Evolutionary conservation across 30 jellyfish, hydroid and myxozoan genomes (phyloP).

Genomic region (Chrysaora quinquecirrha): DNA sequence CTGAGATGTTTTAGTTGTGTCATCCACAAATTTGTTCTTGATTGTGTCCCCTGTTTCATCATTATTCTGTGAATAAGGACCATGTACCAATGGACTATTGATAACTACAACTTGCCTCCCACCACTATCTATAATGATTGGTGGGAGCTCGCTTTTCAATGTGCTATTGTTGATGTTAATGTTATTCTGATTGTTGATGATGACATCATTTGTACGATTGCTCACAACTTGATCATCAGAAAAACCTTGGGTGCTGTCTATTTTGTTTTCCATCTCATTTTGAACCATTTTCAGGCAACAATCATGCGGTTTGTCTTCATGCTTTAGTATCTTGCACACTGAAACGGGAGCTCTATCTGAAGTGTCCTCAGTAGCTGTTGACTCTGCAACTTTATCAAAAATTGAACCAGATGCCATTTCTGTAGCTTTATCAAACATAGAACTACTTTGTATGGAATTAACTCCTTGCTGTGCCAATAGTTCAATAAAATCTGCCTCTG

Average conservation of each 20-base stretch:
- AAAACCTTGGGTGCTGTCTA: not conserved
- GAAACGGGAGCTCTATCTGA: too few relatives aligned
- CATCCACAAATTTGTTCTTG: conserved; percentile 8
- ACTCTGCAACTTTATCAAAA: too few relatives aligned
- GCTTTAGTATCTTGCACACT: too few relatives aligned
- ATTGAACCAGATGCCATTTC: too few relatives aligned
- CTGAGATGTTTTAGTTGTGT: conserved; percentile 17
- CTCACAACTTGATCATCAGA: not conserved
- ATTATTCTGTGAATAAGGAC: not conserved
- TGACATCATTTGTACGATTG: not conserved
- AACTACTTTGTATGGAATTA: not conserved
- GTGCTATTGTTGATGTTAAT: too few relatives aligned
- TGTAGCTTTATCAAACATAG: too few relatives aligned
- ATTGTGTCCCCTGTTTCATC: not conserved
- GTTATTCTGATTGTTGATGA: not conserved
- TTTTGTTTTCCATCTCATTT: not conserved
- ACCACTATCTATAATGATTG: conserved; percentile 59
- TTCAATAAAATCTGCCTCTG: conserved; percentile 49
- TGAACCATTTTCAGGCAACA: not conserved
- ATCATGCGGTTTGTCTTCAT: not conserved
- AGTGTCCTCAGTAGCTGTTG: too few relatives aligned
- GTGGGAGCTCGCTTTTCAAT: conserved; percentile 22
- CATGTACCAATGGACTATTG: conserved; percentile 54
- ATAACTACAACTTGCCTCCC: conserved; percentile 78
- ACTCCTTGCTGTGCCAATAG: conserved; percentile 32